Evolutionary conservation across 2,888 invertebrate genomes (phyloP).

Genomic region (Pristionchus arcanus): DNA sequence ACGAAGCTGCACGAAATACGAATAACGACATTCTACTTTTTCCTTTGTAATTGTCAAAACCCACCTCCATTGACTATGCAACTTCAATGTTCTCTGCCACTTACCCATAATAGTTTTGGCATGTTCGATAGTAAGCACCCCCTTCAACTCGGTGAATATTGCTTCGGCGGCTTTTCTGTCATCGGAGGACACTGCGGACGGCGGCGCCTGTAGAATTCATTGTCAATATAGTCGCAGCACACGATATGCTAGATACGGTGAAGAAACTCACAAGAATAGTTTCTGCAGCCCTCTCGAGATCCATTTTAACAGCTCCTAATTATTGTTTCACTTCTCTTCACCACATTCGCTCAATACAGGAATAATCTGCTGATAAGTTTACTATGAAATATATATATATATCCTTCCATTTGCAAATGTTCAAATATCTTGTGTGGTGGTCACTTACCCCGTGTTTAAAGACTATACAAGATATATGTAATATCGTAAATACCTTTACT

Average conservation of each 20-base stretch:
- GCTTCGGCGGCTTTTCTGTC: constrained; percentile 70
- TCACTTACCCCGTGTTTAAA: neutral
- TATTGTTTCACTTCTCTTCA: neutral
- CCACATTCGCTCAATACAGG: neutral
- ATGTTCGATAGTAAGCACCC: constrained; percentile 63
- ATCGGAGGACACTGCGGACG: constrained; percentile 63
- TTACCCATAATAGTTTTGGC: constrained; percentile 64
- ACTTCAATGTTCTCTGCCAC: neutral
- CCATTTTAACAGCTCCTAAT: constrained; percentile 63
- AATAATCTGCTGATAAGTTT: neutral
- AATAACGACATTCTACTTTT: neutral
- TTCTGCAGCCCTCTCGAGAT: constrained; percentile 71
- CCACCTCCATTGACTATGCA: no score
- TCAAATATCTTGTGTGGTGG: constrained; percentile 45
- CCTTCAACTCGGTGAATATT: constrained; percentile 67
- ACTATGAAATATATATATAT: neutral
- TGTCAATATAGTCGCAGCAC: neutral
- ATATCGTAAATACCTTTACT: constrained; percentile 49
- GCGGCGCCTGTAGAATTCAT: constrained; percentile 64
- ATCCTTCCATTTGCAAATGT: neutral
- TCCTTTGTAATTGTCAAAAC: neutral
- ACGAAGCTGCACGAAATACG: constrained; percentile 62
- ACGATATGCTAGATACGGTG: neutral
- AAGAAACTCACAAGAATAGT: constrained; percentile 66
- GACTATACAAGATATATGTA: neutral